phyloP scores from a whole-genome alignment of 23 tunicate species.

The Aplidium turbinatum region DNA sequence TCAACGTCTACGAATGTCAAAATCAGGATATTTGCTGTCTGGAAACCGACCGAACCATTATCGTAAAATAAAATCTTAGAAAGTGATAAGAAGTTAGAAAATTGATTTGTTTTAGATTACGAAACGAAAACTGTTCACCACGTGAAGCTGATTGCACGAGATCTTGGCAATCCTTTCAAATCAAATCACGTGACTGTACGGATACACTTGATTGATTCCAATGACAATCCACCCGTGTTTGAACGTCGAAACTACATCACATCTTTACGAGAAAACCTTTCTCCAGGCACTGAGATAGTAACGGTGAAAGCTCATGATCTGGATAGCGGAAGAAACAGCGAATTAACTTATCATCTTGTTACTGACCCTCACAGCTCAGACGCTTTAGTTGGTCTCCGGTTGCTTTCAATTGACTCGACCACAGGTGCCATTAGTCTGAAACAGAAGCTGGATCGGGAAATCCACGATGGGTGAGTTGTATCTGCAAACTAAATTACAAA shows the following conservation, averaged over 20 bases:
- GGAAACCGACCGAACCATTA: no score
- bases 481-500: background rate
- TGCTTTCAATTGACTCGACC: slow-evolving; percentile 38
- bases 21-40: no score
- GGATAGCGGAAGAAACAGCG: slow-evolving; percentile 45
- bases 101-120: no score
- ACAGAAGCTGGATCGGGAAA: slow-evolving; percentile 52
- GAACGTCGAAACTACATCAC: slow-evolving; percentile 29
- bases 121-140: slow-evolving; percentile 35
- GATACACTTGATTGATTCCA: slow-evolving; percentile 46
- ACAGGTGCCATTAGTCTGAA: slow-evolving; percentile 44
- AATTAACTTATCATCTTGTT: slow-evolving; percentile 15
- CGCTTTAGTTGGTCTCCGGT: background rate
- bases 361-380: background rate
- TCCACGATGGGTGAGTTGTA: slow-evolving; percentile 83
- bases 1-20: no score
- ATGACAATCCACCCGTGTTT: slow-evolving; percentile 68
- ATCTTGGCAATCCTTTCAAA: slow-evolving; percentile 38
- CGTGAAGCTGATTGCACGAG: slow-evolving; percentile 41
- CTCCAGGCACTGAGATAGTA: slow-evolving; percentile 29
- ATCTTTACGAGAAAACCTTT: slow-evolving; percentile 27
- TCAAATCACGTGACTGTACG: slow-evolving; percentile 29
- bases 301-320: slow-evolving; percentile 33
- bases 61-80: no score
- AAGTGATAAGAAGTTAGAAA: no score